Evolutionary conservation across 2,888 invertebrate species (phyloP).

Genomic region (Caenorhabditis becei): DNA sequence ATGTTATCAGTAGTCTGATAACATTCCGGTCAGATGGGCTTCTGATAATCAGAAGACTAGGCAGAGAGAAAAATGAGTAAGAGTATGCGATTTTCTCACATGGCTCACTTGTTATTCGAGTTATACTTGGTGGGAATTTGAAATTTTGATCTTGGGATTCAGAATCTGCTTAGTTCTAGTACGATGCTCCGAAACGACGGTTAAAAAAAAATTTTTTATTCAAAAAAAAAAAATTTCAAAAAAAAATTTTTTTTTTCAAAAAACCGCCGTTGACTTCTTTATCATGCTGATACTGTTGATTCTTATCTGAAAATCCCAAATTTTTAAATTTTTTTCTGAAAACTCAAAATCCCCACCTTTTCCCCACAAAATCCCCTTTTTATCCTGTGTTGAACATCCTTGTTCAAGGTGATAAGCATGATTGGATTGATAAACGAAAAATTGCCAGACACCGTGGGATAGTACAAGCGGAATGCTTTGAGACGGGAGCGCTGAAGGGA

Average conservation of each 20-base stretch:
- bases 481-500: conserved; percentile 27
- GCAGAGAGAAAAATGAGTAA: too few species aligned
- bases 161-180: too few species aligned
- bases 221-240: neutral
- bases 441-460: conserved; percentile 47
- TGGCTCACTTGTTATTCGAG: too few species aligned
- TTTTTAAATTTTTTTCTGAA: neutral
- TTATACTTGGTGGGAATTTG: too few species aligned
- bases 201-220: neutral
- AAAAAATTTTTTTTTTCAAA: neutral
- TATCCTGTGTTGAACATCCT: conserved; percentile 26
- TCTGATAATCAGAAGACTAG: too few species aligned
- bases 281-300: neutral
- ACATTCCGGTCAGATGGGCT: too few species aligned
- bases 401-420: conserved; percentile 21
- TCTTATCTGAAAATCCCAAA: neutral
- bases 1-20: too few species aligned
- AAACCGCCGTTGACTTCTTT: neutral
- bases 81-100: too few species aligned
- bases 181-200: too few species aligned
- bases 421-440: conserved; percentile 50
- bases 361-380: neutral
- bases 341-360: conserved; percentile 12
- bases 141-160: too few species aligned
- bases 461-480: conserved; percentile 31